Evolutionary conservation across 2,113 vertebrate species (phyloP).

Genomic region (Cavia porcellus): DNA sequence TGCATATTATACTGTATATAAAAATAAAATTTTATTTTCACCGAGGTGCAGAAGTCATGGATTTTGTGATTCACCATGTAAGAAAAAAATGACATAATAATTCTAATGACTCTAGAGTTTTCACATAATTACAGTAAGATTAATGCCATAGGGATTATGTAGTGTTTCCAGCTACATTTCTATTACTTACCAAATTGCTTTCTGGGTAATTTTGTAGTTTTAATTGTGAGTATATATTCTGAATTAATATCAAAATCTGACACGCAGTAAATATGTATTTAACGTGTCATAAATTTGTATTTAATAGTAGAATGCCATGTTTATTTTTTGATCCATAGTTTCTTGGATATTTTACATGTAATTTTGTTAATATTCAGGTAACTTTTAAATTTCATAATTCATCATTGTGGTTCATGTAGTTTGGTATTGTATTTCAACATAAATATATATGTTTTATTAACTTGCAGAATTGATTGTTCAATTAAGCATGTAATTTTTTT

Average conservation of each 20-base stretch:
- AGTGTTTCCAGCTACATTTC: slow-evolving; percentile 83
- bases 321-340: background rate
- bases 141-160: slow-evolving; percentile 83
- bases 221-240: background rate
- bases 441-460: background rate
- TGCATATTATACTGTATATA: background rate
- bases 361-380: background rate
- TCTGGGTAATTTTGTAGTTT: slow-evolving; percentile 7
- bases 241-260: background rate
- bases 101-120: slow-evolving; percentile 85
- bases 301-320: slow-evolving; percentile 26
- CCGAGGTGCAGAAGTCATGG: slow-evolving; percentile 86
- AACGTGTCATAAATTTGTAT: background rate
- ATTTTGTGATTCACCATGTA: slow-evolving; percentile 83
- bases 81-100: slow-evolving; percentile 85
- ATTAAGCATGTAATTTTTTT: background rate
- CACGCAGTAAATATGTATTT: background rate
- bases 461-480: slow-evolving; percentile 15
- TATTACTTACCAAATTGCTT: slow-evolving; percentile 61
- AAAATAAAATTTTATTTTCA: background rate
- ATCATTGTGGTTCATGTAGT: background rate
- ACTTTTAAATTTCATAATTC: slow-evolving; percentile 26
- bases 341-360: background rate
- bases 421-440: slow-evolving; percentile 20
- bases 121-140: slow-evolving; percentile 85